A percentile compares a stretch with the other conserved stretches of the same genome.
These are phyloP conservation scores for Brachionus manjavacas DNA, from an alignment of 1,140 invertebrate genomes.

Conservation along the genomic window DNA sequence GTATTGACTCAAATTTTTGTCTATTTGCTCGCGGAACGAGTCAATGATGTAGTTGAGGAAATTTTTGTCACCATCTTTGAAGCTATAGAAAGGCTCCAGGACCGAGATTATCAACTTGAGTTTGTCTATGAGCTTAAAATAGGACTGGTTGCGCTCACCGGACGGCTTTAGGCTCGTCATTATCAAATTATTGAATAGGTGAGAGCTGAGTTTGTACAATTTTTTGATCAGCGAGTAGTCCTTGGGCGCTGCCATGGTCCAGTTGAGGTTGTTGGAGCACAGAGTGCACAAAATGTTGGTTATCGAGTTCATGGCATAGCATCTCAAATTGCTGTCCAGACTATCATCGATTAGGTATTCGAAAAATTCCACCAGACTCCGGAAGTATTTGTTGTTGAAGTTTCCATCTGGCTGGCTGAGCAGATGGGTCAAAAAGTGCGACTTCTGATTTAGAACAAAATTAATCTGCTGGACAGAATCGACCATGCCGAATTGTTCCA, in stretches of 20 bases:
- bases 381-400: constrained; percentile 29
- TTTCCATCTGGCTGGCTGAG: constrained; percentile 25
- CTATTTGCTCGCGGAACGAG: constrained; percentile 3
- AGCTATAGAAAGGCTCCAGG: constrained; percentile 9
- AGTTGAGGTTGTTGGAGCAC: neutral
- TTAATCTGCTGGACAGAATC: neutral
- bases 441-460: neutral
- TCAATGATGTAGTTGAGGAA: neutral
- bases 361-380: neutral
- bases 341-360: constrained; percentile 25
- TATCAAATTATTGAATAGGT: constrained; percentile 24
- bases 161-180: constrained; percentile 27
- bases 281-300: neutral
- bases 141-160: neutral
- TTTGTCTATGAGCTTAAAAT: constrained; percentile 25
- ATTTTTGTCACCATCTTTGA: constrained; percentile 8
- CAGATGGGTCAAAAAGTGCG: neutral
- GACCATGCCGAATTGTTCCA: neutral
- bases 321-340: neutral
- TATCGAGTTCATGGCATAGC: neutral
- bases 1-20: constrained; percentile 16
- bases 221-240: neutral
- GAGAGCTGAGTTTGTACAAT: neutral
- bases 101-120: neutral
- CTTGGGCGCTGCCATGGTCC: neutral